Conservation (phyloP, 2,797 vertebrate species). For the Sandelia bainsii region DNA sequence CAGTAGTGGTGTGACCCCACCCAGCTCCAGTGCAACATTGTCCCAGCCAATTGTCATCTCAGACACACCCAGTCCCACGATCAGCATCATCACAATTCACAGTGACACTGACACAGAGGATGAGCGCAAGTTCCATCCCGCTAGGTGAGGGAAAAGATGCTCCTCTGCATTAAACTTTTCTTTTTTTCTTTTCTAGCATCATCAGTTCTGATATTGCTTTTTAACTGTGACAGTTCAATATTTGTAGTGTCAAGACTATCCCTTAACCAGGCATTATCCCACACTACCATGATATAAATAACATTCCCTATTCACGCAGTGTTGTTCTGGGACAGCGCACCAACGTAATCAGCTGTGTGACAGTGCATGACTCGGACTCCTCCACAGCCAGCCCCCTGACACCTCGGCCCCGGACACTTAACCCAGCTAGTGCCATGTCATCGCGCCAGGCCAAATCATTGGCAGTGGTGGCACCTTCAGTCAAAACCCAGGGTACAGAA, state of each 20-base stretch:
- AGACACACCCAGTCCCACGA: constrained; percentile 96
- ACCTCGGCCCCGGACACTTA: constrained; percentile 82
- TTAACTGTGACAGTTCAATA: too few species aligned
- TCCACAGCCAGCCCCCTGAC: constrained; percentile 93
- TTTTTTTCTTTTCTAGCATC: background rate
- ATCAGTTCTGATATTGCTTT: background rate
- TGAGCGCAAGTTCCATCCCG: constrained; percentile 94
- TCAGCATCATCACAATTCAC: constrained; percentile 98
- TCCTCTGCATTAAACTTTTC: background rate
- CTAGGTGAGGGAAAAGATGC: constrained; percentile 81
- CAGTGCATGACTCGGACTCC: constrained; percentile 97
- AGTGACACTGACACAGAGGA: constrained; percentile 98
- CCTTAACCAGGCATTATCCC: background rate
- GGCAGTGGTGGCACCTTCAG: constrained; percentile 92
- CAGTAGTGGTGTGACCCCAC: constrained; percentile 84
- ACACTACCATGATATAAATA: background rate
- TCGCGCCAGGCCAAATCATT: constrained; percentile 88
- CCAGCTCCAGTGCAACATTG: constrained; percentile 82
- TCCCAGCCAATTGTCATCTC: constrained; percentile 97
- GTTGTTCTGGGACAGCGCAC: constrained; percentile 91
- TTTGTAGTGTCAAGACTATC: background rate
- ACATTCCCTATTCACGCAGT: constrained; percentile 66
- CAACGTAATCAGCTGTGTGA: constrained; percentile 99
- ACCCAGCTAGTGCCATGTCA: constrained; percentile 72
- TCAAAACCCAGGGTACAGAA: constrained; percentile 88